Evolutionary conservation across 2,888 invertebrate species (phyloP).

Genomic region (Acanthoscelides obtectus): DNA sequence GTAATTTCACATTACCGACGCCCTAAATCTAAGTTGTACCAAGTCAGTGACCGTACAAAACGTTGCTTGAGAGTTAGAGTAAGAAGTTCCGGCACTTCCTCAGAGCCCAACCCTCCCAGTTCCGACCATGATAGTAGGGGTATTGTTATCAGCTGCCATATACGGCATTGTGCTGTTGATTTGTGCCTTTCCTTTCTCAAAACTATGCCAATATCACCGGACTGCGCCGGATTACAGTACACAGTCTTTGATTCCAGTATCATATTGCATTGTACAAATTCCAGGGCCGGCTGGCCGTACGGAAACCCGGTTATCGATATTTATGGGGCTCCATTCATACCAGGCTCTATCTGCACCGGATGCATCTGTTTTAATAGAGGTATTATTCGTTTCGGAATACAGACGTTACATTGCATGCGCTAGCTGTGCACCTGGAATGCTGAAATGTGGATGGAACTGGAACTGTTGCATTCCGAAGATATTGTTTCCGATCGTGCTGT

Average conservation of each 20-base stretch:
- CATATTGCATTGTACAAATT: conserved; percentile 27
- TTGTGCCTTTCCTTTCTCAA: conserved; percentile 31
- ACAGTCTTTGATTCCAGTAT: conserved; percentile 28
- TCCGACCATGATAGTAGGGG: not conserved
- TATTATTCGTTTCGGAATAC: not conserved
- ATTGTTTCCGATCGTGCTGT: no score
- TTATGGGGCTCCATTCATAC: not conserved
- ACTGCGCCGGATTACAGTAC: conserved; percentile 9
- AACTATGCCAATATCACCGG: conserved; percentile 36
- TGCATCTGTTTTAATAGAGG: not conserved
- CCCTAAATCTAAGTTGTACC: no score
- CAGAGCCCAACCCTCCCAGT: not conserved
- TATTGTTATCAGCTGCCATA: conserved; percentile 1
- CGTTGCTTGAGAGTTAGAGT: not conserved
- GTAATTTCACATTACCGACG: no score
- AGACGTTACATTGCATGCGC: not conserved
- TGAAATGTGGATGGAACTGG: not conserved
- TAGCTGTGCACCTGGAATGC: not conserved
- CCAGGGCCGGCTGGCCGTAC: conserved; percentile 9
- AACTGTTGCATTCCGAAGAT: not conserved
- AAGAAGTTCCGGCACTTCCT: not conserved
- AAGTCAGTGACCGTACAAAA: no score
- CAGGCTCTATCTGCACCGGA: not conserved
- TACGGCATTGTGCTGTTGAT: conserved; percentile 29
- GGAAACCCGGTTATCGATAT: not conserved